A percentile compares a stretch with the other conserved stretches of the same genome.
phyloP scores from a whole-genome alignment of 1,140 invertebrate genomes.

The Leptinotarsa texana region DNA sequence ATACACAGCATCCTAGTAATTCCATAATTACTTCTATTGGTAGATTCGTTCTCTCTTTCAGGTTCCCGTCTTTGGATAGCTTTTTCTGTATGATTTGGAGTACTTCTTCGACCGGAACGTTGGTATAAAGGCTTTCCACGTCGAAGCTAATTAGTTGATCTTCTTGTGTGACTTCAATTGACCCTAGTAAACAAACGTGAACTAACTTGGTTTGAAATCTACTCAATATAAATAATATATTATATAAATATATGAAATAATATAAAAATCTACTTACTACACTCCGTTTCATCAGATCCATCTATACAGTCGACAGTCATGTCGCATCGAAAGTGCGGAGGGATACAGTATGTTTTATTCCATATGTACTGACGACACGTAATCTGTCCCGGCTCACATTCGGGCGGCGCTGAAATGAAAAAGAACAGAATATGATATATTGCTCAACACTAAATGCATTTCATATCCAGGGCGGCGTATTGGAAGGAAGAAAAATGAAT shows the following conservation, averaged over 20 bases:
- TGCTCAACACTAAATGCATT: not conserved
- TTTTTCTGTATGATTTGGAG: no score
- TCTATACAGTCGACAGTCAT: constrained; percentile 92
- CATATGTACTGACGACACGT: constrained; percentile 89
- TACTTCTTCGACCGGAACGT: no score
- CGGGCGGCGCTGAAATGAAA: constrained; percentile 76
- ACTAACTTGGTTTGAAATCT: no score
- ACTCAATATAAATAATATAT: no score
- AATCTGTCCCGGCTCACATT: constrained; percentile 83
- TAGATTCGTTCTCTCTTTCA: no score
- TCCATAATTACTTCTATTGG: no score
- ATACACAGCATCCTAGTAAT: no score
- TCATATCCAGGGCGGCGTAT: constrained; percentile 4
- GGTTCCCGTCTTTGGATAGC: no score
- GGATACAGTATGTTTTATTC: constrained; percentile 92
- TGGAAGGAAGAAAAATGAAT: not conserved
- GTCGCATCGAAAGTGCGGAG: constrained; percentile 87
- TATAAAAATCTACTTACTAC: constrained; percentile 75
- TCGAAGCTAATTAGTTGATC: no score
- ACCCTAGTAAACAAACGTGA: no score
- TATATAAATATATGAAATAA: not conserved
- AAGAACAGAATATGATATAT: constrained; percentile 15
- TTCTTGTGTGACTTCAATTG: no score
- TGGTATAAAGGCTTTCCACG: no score
- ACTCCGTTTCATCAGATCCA: constrained; percentile 89